phyloP scores from a whole-genome alignment of 2,113 vertebrate species.

The Callipepla californica region DNA sequence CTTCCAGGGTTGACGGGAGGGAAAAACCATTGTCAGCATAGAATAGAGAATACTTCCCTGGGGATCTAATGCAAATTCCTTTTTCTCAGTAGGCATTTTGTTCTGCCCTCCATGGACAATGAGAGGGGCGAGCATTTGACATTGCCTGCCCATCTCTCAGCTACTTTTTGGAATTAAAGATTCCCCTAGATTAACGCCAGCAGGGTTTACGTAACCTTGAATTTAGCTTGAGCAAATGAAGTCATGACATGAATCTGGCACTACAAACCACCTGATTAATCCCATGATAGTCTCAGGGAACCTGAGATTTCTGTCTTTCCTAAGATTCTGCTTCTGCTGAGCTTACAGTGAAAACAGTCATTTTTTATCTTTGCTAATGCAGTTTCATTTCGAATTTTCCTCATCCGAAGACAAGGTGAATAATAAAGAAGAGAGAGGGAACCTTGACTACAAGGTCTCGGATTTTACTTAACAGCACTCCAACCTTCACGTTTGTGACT shows the following conservation, averaged over 20 bases:
- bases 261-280: not conserved
- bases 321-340: not conserved
- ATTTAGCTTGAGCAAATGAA: not conserved
- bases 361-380: not conserved
- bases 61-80: not conserved
- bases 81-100: conserved; percentile 5
- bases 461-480: not conserved
- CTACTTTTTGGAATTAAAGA: not conserved
- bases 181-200: not conserved
- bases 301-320: not conserved
- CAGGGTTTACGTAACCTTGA: not conserved
- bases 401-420: not conserved
- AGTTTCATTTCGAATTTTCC: not conserved
- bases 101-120: not conserved
- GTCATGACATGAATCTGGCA: not conserved
- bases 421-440: not conserved
- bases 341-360: not conserved
- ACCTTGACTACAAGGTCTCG: not conserved
- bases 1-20: not conserved
- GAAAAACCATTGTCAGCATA: not conserved
- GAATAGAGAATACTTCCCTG: conserved; percentile 1
- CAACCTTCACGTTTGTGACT: not conserved
- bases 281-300: not conserved
- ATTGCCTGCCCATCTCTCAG: not conserved
- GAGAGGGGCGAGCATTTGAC: not conserved